Evolutionary conservation across 1,140 invertebrate genomes (phyloP).

Genomic region (Atta cephalotes): DNA sequence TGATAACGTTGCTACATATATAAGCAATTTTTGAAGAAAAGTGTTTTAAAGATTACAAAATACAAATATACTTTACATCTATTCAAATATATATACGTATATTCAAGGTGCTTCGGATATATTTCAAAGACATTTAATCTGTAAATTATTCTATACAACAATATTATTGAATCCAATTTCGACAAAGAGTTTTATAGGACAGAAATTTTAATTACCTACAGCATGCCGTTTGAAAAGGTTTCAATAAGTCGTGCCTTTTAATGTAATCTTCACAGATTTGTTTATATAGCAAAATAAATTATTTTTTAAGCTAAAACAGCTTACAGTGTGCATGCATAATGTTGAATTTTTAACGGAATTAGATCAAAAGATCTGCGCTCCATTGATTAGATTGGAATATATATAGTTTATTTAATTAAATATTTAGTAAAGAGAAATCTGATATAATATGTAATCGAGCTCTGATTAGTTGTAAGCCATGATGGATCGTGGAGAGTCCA

Average conservation of each 20-base stretch:
- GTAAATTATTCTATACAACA: constrained; percentile 56
- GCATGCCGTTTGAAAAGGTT: constrained; percentile 79
- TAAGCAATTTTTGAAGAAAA: constrained; percentile 69
- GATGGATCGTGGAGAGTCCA: constrained; percentile 31
- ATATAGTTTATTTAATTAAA: constrained; percentile 24
- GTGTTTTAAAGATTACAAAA: constrained; percentile 66
- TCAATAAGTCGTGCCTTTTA: constrained; percentile 83
- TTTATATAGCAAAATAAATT: constrained; percentile 77
- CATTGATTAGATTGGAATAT: not conserved
- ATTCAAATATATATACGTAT: constrained; percentile 48
- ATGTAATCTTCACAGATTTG: constrained; percentile 78
- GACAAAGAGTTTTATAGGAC: constrained; percentile 44
- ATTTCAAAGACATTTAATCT: constrained; percentile 61
- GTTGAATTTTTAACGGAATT: constrained; percentile 69
- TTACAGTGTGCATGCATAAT: constrained; percentile 67
- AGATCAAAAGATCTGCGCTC: not conserved
- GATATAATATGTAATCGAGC: not conserved
- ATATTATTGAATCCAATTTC: constrained; percentile 48
- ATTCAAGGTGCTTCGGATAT: constrained; percentile 59
- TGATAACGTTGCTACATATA: constrained; percentile 69
- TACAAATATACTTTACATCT: constrained; percentile 32
- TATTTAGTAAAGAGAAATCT: not conserved
- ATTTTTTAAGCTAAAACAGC: constrained; percentile 74
- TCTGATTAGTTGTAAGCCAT: constrained; percentile 40
- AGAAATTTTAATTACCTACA: constrained; percentile 78